Evolutionary conservation across 2,797 vertebrate species (phyloP).

Genomic region (Dendrocincla fuliginosa): DNA sequence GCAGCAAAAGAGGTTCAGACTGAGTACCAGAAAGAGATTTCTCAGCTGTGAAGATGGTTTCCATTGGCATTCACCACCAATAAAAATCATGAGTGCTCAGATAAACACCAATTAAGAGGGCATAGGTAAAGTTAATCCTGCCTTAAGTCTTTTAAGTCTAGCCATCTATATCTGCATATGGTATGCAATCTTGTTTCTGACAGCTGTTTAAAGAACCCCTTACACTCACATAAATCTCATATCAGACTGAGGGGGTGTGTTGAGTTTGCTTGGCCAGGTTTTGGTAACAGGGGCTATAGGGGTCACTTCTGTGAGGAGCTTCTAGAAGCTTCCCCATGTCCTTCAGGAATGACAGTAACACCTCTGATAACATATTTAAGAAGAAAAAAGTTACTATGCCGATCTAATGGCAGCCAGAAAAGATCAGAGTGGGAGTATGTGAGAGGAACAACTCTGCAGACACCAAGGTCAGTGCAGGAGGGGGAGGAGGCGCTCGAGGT

Average conservation of each 20-base stretch:
- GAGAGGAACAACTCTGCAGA: neutral
- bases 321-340: neutral
- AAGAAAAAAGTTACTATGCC: neutral
- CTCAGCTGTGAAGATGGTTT: neutral
- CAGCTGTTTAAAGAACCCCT: neutral
- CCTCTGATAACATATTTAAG: neutral
- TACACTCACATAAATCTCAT: neutral
- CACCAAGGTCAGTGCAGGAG: neutral
- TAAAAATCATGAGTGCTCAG: neutral
- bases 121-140: neutral
- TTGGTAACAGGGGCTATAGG: accelerated
- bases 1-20: neutral
- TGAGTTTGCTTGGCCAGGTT: neutral
- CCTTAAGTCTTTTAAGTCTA: neutral
- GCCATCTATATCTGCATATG: neutral
- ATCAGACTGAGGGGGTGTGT: neutral
- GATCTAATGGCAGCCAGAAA: neutral
- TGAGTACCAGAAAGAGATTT: neutral
- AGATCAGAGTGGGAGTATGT: neutral
- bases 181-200: neutral
- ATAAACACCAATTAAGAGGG: neutral
- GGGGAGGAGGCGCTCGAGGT: neutral
- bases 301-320: neutral
- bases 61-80: neutral
- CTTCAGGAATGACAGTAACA: neutral